Conservation (phyloP, 2,113 vertebrate species). For the Myiozetetes cayanensis region DNA sequence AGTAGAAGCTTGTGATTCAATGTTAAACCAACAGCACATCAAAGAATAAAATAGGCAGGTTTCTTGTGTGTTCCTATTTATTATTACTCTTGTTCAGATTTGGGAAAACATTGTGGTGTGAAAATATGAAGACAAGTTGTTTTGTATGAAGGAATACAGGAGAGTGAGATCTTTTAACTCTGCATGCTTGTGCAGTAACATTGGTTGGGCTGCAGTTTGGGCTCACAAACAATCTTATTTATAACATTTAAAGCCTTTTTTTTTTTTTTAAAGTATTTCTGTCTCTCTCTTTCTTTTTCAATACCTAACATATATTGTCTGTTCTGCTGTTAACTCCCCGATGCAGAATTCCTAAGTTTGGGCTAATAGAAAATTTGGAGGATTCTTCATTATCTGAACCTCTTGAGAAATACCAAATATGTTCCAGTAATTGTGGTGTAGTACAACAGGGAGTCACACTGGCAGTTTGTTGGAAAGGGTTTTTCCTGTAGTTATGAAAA, state of each 20-base stretch:
- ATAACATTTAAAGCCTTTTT: neutral
- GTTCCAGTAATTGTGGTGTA: conserved; percentile 68
- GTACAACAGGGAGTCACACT: conserved; percentile 68
- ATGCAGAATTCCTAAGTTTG: conserved; percentile 65
- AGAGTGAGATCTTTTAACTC: neutral
- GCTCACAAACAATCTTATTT: neutral
- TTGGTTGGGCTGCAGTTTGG: neutral
- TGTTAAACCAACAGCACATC: neutral
- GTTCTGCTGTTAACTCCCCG: conserved; percentile 60
- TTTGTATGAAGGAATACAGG: neutral
- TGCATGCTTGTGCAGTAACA: neutral
- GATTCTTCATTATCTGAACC: conserved; percentile 70
- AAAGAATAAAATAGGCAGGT: neutral
- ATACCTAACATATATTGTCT: conserved; percentile 22
- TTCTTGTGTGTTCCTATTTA: neutral
- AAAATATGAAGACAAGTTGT: neutral
- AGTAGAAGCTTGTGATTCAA: neutral
- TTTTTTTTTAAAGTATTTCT: neutral
- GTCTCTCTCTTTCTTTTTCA: neutral
- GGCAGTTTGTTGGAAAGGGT: conserved; percentile 69
- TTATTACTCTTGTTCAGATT: neutral
- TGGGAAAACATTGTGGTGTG: neutral
- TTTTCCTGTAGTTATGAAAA: conserved; percentile 72
- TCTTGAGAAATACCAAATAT: conserved; percentile 68
- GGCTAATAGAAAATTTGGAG: conserved; percentile 69